These are phyloP conservation scores for Brienomyrus brachyistius DNA, from an alignment of 2,113 vertebrate species.

Conservation along the genomic window DNA sequence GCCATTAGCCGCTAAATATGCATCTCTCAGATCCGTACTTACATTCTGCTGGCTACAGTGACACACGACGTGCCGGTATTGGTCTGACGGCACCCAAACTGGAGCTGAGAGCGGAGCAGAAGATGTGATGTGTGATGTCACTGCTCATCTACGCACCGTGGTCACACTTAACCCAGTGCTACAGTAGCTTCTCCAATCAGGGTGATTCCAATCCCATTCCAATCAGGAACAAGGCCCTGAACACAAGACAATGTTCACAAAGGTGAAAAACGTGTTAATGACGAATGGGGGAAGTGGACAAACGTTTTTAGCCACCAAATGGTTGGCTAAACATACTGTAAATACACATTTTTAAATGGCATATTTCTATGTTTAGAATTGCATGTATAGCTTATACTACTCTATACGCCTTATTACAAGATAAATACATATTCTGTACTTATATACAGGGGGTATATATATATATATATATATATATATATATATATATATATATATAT, in stretches of 20 bases:
- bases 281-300: neutral
- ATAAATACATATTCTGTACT: too few relatives aligned
- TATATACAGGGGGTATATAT: too few relatives aligned
- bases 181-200: neutral
- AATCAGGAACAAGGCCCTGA: neutral
- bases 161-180: neutral
- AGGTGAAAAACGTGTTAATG: neutral
- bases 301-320: neutral
- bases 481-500: too few relatives aligned
- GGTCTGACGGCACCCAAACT: neutral
- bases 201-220: neutral
- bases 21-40: neutral
- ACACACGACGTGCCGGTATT: neutral
- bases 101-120: neutral
- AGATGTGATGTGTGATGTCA: neutral
- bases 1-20: conserved; percentile 5
- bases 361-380: neutral
- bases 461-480: too few relatives aligned
- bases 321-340: neutral
- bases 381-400: neutral
- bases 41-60: neutral
- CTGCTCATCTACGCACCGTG: neutral
- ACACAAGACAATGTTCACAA: neutral
- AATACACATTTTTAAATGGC: neutral
- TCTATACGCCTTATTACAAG: neutral